Conservation (phyloP, 1,140 invertebrate species). For the Phocides pigmalion region DNA sequence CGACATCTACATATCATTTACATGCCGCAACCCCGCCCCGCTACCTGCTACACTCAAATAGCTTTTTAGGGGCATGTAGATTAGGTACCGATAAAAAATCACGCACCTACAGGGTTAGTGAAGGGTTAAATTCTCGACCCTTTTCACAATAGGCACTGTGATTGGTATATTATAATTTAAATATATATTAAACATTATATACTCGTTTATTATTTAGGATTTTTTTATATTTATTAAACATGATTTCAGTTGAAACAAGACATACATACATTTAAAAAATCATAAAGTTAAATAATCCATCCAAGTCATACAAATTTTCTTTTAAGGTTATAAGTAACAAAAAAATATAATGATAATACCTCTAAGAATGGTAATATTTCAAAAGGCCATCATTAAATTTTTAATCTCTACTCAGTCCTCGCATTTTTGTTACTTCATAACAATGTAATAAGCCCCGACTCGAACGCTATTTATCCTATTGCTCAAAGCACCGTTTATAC, state of each 20-base stretch:
- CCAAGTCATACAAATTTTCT: no score
- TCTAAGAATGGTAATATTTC: no score
- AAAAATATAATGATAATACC: no score
- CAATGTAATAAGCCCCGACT: slow-evolving; percentile 13
- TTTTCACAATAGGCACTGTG: background rate
- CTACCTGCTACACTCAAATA: slow-evolving; percentile 25
- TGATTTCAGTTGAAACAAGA: no score
- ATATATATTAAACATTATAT: slow-evolving; percentile 10
- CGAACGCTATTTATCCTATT: slow-evolving; percentile 1
- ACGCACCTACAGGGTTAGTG: slow-evolving; percentile 12
- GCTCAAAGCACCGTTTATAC: slow-evolving; percentile 14
- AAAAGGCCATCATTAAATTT: no score
- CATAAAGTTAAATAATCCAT: no score
- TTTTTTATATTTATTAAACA: background rate
- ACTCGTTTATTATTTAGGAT: background rate
- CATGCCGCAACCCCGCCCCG: slow-evolving; percentile 31
- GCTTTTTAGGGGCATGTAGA: slow-evolving; percentile 40
- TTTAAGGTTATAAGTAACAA: no score
- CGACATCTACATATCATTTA: slow-evolving; percentile 42
- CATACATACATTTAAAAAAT: no score
- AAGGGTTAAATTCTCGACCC: slow-evolving; percentile 18
- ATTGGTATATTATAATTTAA: slow-evolving; percentile 25
- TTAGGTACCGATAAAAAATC: slow-evolving; percentile 37
- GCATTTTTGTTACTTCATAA: background rate
- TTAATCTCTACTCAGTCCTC: background rate